Percentiles rank a stretch among this genome's conserved stretches.
phyloP scores from a whole-genome alignment of 2,113 vertebrate species.

The Channa argus region DNA sequence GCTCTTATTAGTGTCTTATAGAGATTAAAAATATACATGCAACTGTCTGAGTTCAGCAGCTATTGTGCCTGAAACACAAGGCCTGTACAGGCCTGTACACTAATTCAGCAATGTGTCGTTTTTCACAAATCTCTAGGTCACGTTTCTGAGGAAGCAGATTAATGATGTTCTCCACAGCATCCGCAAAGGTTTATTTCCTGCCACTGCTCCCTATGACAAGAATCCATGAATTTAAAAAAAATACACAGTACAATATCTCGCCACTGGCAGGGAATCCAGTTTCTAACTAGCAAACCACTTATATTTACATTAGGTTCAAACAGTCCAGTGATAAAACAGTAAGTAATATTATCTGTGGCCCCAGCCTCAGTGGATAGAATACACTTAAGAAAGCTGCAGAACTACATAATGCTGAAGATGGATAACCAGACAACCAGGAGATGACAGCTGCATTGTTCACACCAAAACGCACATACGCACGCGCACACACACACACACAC shows the following conservation, averaged over 20 bases:
- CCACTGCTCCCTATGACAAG: slow-evolving; percentile 8
- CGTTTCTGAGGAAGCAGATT: slow-evolving; percentile 40
- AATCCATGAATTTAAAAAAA: not conserved
- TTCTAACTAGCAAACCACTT: slow-evolving; percentile 34
- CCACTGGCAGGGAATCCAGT: slow-evolving; percentile 2
- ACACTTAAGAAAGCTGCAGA: slow-evolving; percentile 28
- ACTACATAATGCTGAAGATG: slow-evolving; percentile 48
- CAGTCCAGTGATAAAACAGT: slow-evolving; percentile 48
- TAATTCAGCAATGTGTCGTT: slow-evolving; percentile 35
- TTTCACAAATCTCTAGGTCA: slow-evolving; percentile 17
- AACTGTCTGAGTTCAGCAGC: too few species aligned
- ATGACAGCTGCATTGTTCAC: slow-evolving; percentile 66
- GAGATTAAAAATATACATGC: not conserved
- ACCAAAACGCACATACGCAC: not conserved
- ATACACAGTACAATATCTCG: not conserved
- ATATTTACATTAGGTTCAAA: slow-evolving; percentile 39
- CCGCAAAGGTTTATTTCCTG: slow-evolving; percentile 21
- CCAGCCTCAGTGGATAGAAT: slow-evolving; percentile 27
- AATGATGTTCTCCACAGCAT: slow-evolving; percentile 12
- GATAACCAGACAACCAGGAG: slow-evolving; percentile 45
- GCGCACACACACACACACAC: slow-evolving; percentile 9
- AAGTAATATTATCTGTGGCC: slow-evolving; percentile 47
- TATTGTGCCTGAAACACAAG: too few species aligned
- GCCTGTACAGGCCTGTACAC: too few species aligned
- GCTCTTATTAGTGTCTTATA: too few species aligned